Base-by-base conservation (phyloP, 2,113 vertebrate species). In the Ceyx cyanopectus region DNA sequence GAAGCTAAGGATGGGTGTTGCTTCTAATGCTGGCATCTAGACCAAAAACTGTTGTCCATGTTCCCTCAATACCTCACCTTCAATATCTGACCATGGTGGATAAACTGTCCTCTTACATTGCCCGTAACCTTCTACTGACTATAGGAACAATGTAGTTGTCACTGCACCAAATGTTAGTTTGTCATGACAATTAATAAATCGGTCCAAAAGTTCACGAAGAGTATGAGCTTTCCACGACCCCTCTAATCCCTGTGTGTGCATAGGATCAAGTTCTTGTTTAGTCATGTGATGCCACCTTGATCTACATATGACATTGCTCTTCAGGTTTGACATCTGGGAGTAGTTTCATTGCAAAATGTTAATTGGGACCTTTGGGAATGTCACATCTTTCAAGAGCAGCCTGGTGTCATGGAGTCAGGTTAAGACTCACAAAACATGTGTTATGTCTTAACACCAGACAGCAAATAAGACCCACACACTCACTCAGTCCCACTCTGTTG, bases 61-160 rank as follows among this genome's bases (percentile, higher is more conserved):
- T 74, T 81, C 16, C 58, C 14, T 56, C 30, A 26, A 4, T 48
- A 48, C 2, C 19, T 76, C 50, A 26, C 54, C 50, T 69, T 74
- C 37, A 13, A 3, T 69, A 58, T 65, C 60, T 78, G 22, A 26
- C 41, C 8, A 1, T 22, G 22, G 11, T 87, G 81, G 75, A 83
- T 62, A 76, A 77, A 54, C 7, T 15, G 7, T 30, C 41, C 22
- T 48, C 26, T 84, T 74, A 9, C 5, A 10, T n/a, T 66, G 14
- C 14, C 30, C 0, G 0, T 57, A 14, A 43, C 21, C 10, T 70
- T 50, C 43, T 20, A 26, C 0, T 56, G 50, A 17, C 30, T 77
- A 34, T 5, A 50, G 26, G 83, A 22, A 43, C 24, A 65, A 7
- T 2, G 14, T 22, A 69, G 22, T 2, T 66, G 51, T 21, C 2